Percentiles rank a stretch among this genome's conserved stretches.
Conservation (phyloP, 2,113 vertebrate species). For the Tricholaema leucomelas region DNA sequence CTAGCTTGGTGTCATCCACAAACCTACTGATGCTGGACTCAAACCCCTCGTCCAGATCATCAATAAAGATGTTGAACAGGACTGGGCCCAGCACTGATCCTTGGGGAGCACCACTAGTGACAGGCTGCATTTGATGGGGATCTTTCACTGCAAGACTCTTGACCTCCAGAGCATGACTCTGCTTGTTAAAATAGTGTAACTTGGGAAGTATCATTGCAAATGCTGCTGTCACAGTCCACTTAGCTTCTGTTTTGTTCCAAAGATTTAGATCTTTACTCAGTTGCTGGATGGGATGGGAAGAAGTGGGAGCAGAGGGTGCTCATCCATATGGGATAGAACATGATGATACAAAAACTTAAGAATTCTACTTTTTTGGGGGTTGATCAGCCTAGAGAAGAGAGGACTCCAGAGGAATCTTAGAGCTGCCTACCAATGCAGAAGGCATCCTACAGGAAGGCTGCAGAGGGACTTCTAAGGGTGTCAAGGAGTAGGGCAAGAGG, state of each 20-base stretch:
- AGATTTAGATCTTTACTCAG: not conserved
- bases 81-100: too few species aligned
- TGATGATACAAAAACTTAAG: not conserved
- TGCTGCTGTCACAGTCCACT: not conserved
- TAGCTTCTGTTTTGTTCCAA: not conserved
- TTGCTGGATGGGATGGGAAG: not conserved
- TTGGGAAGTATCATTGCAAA: not conserved
- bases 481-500: too few species aligned
- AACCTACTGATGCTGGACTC: too few species aligned
- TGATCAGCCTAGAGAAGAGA: too few species aligned
- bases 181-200: not conserved
- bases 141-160: not conserved
- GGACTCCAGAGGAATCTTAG: too few species aligned
- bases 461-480: too few species aligned
- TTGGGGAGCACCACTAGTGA: too few species aligned
- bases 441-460: too few species aligned
- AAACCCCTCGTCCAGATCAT: too few species aligned
- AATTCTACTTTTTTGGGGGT: not conserved
- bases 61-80: too few species aligned
- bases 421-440: too few species aligned
- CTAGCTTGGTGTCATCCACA: too few species aligned
- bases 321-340: not conserved
- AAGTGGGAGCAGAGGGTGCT: not conserved
- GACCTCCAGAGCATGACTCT: not conserved
- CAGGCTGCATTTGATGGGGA: not conserved